These are phyloP conservation scores for Xiphydria camelus DNA, from an alignment of 2,888 invertebrate species.

Conservation along the genomic window DNA sequence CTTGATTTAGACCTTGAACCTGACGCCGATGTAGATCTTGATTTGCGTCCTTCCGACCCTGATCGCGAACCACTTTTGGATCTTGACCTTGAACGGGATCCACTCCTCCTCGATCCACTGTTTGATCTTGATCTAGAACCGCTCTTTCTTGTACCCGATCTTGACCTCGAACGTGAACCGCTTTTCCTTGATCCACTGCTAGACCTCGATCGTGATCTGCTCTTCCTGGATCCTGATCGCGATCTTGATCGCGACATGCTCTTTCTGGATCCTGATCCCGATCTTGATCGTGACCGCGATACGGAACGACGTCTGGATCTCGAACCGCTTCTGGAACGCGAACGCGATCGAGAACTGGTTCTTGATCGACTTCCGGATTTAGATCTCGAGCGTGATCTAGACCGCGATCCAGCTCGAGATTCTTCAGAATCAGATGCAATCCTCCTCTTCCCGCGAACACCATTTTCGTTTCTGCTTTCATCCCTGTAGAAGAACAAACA, in stretches of 20 bases:
- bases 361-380: constrained; percentile 18
- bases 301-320: constrained; percentile 40
- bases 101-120: no score
- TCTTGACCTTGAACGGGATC: constrained; percentile 54
- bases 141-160: no score
- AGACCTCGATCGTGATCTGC: constrained; percentile 26
- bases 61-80: constrained; percentile 50
- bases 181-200: constrained; percentile 41
- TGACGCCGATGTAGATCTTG: constrained; percentile 35
- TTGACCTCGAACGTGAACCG: constrained; percentile 42
- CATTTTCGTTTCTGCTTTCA: constrained; percentile 53
- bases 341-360: constrained; percentile 37
- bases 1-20: constrained; percentile 58
- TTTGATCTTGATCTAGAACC: constrained; percentile 34
- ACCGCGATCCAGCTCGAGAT: constrained; percentile 51
- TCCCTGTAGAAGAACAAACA: no score
- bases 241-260: constrained; percentile 55
- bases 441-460: no score
- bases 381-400: constrained; percentile 19
- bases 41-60: constrained; percentile 49
- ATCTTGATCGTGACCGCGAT: no score
- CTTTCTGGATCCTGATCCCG: no score
- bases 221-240: constrained; percentile 38
- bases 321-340: constrained; percentile 32
- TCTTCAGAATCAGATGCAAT: constrained; percentile 65